Evolutionary conservation across 2,113 vertebrate species (phyloP), one percentile per base, ranked within the genome.

Genomic region (Excalfactoria chinensis): DNA sequence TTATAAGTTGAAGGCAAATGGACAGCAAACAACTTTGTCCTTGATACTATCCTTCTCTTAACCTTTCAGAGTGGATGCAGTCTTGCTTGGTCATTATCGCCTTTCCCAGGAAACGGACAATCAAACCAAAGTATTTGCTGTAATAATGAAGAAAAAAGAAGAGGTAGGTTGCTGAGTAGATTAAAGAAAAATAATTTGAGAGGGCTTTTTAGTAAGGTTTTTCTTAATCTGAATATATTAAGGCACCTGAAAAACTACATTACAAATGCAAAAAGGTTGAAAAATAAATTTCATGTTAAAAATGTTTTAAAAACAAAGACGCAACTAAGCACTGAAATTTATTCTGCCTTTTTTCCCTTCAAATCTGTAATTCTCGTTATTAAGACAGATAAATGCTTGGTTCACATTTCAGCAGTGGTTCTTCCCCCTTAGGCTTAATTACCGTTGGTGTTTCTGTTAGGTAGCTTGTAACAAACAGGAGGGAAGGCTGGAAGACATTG

Each of bases 81-180:
- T 98, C 97, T 97, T 99, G 84, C 93, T 98, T 94, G 99, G 99
- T 93, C 99, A 99, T 97, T 99, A 98, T 96, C 99, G 99, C 96
- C 98, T 99, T 95, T 99, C 98, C 96, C 99, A 99, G 96, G 99
- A 99, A 95, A 98, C 98, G 40, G 99, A 99, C 98, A 99, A 99
- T 98, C 99, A 99, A 98, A 99, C 99, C 98, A 99, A 99, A 99
- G 98, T 99, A 97, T 99, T 98, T 98, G 98, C 98, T 97, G 99
- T 99, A 80, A 98, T 99, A 96, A 98, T 98, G 97, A 99, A 99
- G 98, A 99, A 98, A 95, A 99, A 98, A 93, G 99, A 99, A 84
- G 99, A 99, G 97, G 99, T 99, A 80, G 78, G 98, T 97, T 88
- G 41, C 66, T 79, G 48, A 91, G 56, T 2, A 56, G n/a, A 78